phyloP scores from a whole-genome alignment of 2,113 vertebrate genomes.

The Pteruthius melanotis region DNA sequence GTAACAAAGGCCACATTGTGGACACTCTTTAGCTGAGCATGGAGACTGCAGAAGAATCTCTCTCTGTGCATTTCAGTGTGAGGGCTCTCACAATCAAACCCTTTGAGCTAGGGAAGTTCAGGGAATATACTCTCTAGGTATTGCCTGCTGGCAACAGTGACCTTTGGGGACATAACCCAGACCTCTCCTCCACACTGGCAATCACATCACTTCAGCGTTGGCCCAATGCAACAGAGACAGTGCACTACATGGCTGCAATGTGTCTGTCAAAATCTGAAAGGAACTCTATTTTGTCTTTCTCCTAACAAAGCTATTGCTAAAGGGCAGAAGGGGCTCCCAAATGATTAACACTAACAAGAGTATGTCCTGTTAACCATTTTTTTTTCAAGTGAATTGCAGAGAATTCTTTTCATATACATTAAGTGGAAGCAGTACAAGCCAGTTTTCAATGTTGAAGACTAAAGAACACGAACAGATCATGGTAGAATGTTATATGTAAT shows the following conservation, averaged over 20 bases:
- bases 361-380: not conserved
- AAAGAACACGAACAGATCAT: not conserved
- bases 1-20: slow-evolving; percentile 28
- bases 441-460: not conserved
- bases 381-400: not conserved
- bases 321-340: slow-evolving; percentile 10
- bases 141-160: slow-evolving; percentile 34
- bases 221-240: not conserved
- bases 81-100: slow-evolving; percentile 21
- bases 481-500: not conserved
- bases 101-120: slow-evolving; percentile 20
- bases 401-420: not conserved
- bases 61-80: not conserved
- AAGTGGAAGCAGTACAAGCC: not conserved
- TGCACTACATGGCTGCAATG: not conserved
- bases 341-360: slow-evolving; percentile 5
- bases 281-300: not conserved
- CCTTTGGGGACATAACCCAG: slow-evolving; percentile 40
- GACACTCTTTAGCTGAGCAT: not conserved
- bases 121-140: slow-evolving; percentile 20
- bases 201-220: not conserved
- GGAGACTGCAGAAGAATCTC: slow-evolving; percentile 22
- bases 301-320: not conserved
- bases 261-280: slow-evolving; percentile 12
- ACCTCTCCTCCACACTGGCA: not conserved